These are phyloP conservation scores for Uloborus plumipes DNA, from an alignment of 2,888 invertebrate species.

Conservation along the genomic window DNA sequence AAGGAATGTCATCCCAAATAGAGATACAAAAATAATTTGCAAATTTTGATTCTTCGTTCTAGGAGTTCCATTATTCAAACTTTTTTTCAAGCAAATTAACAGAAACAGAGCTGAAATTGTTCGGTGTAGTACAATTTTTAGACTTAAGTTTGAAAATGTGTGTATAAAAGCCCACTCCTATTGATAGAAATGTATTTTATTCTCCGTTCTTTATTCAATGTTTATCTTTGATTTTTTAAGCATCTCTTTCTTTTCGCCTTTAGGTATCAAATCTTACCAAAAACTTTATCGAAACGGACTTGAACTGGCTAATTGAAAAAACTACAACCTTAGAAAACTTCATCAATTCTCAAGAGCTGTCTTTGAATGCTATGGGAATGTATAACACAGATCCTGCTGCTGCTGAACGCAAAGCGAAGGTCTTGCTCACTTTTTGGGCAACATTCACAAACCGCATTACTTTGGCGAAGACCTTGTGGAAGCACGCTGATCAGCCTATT, in stretches of 20 bases:
- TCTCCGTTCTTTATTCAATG: neutral
- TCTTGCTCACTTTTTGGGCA: conserved; percentile 68
- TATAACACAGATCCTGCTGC: conserved; percentile 66
- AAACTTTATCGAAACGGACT: conserved; percentile 67
- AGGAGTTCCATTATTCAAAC: too few relatives aligned
- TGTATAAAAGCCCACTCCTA: too few relatives aligned
- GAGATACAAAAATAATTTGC: too few relatives aligned
- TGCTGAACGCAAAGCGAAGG: conserved; percentile 67
- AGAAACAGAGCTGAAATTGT: too few relatives aligned
- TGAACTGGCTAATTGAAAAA: conserved; percentile 68
- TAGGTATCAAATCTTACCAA: conserved; percentile 65
- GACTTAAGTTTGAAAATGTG: too few relatives aligned
- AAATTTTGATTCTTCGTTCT: too few relatives aligned
- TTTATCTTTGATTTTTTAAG: neutral
- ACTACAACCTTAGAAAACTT: conserved; percentile 69
- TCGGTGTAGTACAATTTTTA: too few relatives aligned
- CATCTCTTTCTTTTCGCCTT: neutral
- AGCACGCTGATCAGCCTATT: conserved; percentile 68
- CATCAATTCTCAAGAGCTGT: conserved; percentile 70
- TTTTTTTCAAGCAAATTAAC: too few relatives aligned
- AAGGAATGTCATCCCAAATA: too few relatives aligned
- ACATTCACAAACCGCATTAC: conserved; percentile 67
- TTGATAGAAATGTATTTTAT: neutral
- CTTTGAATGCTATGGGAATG: conserved; percentile 69
- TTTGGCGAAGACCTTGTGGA: conserved; percentile 68